Base-by-base conservation (phyloP, 2,888 invertebrate species). In the Drosophila kambysellisi region DNA sequence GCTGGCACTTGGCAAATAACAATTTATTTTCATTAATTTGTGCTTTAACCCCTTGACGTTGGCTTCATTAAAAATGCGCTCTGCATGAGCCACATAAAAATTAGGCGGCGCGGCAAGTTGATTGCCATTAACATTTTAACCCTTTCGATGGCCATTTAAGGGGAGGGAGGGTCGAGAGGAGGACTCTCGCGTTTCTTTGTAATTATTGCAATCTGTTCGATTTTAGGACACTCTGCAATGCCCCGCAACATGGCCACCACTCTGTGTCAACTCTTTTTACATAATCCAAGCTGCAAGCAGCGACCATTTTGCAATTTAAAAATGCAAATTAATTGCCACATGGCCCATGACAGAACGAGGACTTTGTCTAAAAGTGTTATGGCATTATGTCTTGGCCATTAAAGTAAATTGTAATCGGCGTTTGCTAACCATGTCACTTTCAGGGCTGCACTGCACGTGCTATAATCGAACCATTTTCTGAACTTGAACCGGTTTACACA, bases 1-100 rank as follows among this genome's bases (percentile, higher is more conserved):
- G 29, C 52, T 56, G 67, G 59, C 60, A 65, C 80, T 70, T 52
- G 74, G 79, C 69, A 84, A 82, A 89, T 86, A 89, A 87, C 90
- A 90, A 91, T 91, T 92, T 90, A 92, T 91, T 91, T 91, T 91
- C 92, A 91, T 91, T 91, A 92, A 91, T 92, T 91, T 91, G 89
- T 82, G 82, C 88, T 81, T 80, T 86, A 88, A 89, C 87, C 87
- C 89, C 89, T 88, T 78, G 81, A 76, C 72, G 72, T 51, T 59
- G 70, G 74, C 72, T 89, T 87, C 83, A 89, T 87, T 89, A 88
- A 75, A 80, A 85, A 87, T 89, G 86, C 87, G 81, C 69, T 72
- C 74, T 79, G 82, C 86, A 84, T 75, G 74, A 70, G 64, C 73
- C 67, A 81, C 78, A 81, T 70, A 79, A 79, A 81, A 81, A 81